phyloP scores from a whole-genome alignment of 1,140 invertebrate species.

The Brachionus sp. region DNA sequence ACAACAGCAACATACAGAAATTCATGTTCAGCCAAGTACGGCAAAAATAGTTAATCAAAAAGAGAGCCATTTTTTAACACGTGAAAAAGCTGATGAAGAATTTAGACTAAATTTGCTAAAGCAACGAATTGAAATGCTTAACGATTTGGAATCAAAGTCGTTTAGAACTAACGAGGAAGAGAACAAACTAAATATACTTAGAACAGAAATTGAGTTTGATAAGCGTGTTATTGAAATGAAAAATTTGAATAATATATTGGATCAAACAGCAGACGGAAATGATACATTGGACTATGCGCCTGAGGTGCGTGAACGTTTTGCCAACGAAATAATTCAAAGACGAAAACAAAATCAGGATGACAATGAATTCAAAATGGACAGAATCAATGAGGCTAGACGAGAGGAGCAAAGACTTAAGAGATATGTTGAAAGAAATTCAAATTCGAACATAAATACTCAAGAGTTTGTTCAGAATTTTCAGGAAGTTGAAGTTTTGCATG shows the following conservation, averaged over 20 bases:
- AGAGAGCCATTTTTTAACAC: neutral
- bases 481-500: neutral
- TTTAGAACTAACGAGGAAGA: constrained; percentile 25
- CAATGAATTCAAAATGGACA: neutral
- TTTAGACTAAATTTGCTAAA: constrained; percentile 4
- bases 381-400: neutral
- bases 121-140: constrained; percentile 30
- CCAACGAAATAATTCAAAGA: neutral
- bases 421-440: neutral
- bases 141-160: neutral
- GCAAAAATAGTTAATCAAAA: neutral
- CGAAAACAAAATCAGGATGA: neutral
- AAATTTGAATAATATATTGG: neutral
- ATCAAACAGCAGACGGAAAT: neutral
- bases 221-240: constrained; percentile 30
- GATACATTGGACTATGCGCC: constrained; percentile 11
- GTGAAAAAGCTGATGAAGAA: constrained; percentile 15
- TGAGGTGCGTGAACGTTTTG: constrained; percentile 19
- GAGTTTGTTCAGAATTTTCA: neutral
- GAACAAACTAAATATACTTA: neutral
- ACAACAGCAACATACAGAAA: neutral
- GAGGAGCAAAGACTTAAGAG: neutral
- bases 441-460: neutral
- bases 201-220: constrained; percentile 41
- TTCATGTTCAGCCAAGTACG: neutral